Evolutionary conservation across 2,888 invertebrate species (phyloP).

Genomic region (Pseudococcus longispinus): DNA sequence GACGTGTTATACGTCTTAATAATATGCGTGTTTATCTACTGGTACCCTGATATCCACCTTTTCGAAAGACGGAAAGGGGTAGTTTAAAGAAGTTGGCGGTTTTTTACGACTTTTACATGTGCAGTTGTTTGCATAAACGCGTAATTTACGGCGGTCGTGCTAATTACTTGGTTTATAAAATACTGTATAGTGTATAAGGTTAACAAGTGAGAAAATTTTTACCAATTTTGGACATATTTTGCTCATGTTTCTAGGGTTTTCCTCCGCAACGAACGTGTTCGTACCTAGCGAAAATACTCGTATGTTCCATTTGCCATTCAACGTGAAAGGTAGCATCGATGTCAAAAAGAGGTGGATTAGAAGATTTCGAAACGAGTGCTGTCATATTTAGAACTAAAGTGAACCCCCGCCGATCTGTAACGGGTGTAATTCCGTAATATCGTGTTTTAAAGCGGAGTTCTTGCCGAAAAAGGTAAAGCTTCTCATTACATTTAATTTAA

Average conservation of each 20-base stretch:
- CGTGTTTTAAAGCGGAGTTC: constrained; percentile 45
- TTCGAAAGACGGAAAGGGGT: background rate
- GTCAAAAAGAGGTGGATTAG: constrained; percentile 36
- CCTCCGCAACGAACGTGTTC: too few relatives aligned
- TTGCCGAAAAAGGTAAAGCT: constrained; percentile 54
- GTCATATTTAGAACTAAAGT: constrained; percentile 43
- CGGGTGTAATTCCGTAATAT: constrained; percentile 39
- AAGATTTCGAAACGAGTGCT: constrained; percentile 40
- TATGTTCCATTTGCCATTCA: background rate
- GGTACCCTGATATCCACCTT: background rate
- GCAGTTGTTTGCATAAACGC: background rate
- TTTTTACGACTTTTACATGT: background rate
- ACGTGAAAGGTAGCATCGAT: constrained; percentile 40
- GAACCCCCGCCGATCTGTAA: constrained; percentile 34
- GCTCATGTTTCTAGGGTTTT: background rate
- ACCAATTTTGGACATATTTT: background rate
- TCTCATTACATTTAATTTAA: constrained; percentile 57
- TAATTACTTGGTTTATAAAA: constrained; percentile 2
- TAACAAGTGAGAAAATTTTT: background rate
- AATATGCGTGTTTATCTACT: background rate
- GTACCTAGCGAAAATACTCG: background rate
- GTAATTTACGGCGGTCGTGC: background rate
- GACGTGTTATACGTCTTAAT: background rate
- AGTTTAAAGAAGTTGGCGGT: background rate
- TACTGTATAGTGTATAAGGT: background rate